These are phyloP conservation scores for Archegozetes longisetosus DNA, from an alignment of 1,140 invertebrate species.

Conservation along the genomic window DNA sequence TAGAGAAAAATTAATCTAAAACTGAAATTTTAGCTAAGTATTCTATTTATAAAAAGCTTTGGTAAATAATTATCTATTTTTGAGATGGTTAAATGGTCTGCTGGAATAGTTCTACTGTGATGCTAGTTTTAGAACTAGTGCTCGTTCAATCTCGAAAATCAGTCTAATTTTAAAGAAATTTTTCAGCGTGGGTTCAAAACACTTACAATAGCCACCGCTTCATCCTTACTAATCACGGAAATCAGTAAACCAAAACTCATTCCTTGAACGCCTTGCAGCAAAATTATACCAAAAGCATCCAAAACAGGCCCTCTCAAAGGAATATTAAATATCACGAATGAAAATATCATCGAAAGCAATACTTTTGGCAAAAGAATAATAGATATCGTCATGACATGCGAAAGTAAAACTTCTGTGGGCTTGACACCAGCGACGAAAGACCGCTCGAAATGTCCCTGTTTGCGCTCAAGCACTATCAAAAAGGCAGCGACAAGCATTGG, in stretches of 20 bases:
- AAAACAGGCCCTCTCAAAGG: slow-evolving; percentile 57
- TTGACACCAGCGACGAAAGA: slow-evolving; percentile 78
- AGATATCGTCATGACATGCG: slow-evolving; percentile 81
- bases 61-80: no score
- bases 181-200: no score
- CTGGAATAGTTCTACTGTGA: no score
- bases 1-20: no score
- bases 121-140: no score
- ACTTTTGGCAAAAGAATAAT: slow-evolving; percentile 88
- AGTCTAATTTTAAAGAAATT: no score
- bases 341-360: slow-evolving; percentile 60
- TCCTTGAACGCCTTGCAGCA: slow-evolving; percentile 64
- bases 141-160: no score
- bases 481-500: slow-evolving; percentile 79
- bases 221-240: slow-evolving; percentile 66
- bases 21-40: no score
- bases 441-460: slow-evolving; percentile 69
- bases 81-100: no score
- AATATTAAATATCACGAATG: slow-evolving; percentile 62
- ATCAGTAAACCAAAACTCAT: slow-evolving; percentile 87
- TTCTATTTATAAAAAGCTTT: no score
- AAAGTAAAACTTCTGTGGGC: slow-evolving; percentile 72
- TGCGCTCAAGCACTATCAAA: slow-evolving; percentile 74
- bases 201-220: slow-evolving; percentile 71
- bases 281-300: slow-evolving; percentile 53